Evolutionary conservation across 2,113 vertebrate species (phyloP).

Genomic region (Lethenteron reissneri): DNA sequence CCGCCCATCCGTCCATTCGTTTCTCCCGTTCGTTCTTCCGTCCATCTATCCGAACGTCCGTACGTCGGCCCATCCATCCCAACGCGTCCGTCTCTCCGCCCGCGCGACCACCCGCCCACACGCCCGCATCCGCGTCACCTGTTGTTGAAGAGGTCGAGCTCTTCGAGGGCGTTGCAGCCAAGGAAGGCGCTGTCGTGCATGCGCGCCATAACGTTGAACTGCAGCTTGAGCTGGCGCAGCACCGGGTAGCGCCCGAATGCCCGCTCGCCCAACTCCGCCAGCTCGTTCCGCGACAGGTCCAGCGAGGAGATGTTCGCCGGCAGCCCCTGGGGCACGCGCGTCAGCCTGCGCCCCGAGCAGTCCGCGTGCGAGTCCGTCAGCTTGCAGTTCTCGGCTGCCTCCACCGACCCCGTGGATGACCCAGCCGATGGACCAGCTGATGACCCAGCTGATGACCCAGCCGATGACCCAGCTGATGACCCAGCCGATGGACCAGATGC

Average conservation of each 20-base stretch:
- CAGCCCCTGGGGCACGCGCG: conserved; percentile 22
- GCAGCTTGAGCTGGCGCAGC: conserved; percentile 22
- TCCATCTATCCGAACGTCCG: too few species aligned
- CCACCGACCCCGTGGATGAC: fast-evolving
- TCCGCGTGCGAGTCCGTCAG: conserved; percentile 12
- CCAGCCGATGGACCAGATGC: background rate
- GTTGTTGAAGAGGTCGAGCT: conserved; percentile 42
- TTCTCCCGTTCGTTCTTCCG: too few species aligned
- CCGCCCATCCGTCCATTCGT: too few species aligned
- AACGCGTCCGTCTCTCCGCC: too few species aligned
- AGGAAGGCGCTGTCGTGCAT: conserved; percentile 26
- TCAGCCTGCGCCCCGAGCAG: conserved; percentile 26
- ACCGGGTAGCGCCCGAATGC: conserved; percentile 21
- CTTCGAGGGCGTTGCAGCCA: conserved; percentile 23
- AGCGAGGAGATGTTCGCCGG: conserved; percentile 20
- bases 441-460: background rate
- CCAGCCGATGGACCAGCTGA: background rate
- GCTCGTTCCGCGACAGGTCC: conserved; percentile 39
- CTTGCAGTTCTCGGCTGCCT: fast-evolving
- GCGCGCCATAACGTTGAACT: conserved; percentile 33
- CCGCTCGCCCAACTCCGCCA: conserved; percentile 14
- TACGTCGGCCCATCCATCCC: too few species aligned
- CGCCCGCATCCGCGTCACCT: background rate
- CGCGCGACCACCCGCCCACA: too few species aligned
- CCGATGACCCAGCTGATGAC: too few species aligned